phyloP scores from a whole-genome alignment of 2,888 invertebrate species.

The Dioctria rufipes region DNA sequence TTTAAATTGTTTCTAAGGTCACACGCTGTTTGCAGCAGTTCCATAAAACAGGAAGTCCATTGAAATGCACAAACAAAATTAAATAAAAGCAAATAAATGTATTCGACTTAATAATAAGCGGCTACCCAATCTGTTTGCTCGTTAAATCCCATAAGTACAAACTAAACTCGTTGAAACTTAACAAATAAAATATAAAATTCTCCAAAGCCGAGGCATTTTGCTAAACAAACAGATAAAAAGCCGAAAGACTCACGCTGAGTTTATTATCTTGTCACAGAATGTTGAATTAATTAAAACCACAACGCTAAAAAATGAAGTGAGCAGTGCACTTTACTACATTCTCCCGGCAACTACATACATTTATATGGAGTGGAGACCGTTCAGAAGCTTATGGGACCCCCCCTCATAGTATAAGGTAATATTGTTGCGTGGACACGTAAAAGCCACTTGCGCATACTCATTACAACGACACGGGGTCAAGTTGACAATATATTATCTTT shows the following conservation, averaged over 20 bases:
- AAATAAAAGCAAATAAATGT: no score
- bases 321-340: slow-evolving; percentile 16
- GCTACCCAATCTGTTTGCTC: no score
- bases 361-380: no score
- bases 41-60: no score
- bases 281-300: slow-evolving; percentile 37
- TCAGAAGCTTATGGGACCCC: no score
- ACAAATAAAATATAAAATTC: no score
- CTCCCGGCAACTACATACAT: not conserved
- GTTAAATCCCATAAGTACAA: no score
- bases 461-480: slow-evolving; percentile 7
- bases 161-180: no score
- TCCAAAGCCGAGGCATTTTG: not conserved
- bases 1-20: no score
- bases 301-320: slow-evolving; percentile 3
- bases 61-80: no score
- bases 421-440: slow-evolving; percentile 26
- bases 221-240: slow-evolving; percentile 30
- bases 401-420: not conserved
- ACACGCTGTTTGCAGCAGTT: no score
- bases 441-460: slow-evolving; percentile 39
- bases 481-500: slow-evolving; percentile 16
- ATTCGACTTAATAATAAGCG: no score
- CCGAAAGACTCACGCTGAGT: slow-evolving; percentile 27
- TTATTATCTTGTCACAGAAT: slow-evolving; percentile 32